Evolutionary conservation across 1,140 invertebrate species (phyloP).

Genomic region (Euborellia annulipes): DNA sequence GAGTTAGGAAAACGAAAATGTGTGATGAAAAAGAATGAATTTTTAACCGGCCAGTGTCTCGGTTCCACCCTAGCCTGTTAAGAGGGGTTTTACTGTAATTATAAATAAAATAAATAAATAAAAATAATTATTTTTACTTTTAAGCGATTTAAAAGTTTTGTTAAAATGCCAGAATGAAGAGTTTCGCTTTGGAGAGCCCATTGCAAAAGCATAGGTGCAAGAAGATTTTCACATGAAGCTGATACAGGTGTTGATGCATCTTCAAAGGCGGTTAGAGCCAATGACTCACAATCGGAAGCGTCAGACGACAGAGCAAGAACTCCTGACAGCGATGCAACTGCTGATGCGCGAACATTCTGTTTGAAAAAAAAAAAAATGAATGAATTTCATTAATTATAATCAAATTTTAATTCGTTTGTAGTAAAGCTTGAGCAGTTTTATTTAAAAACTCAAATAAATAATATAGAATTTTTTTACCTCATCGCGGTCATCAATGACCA

Average conservation of each 20-base stretch:
- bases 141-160: constrained; percentile 7
- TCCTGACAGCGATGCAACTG: background rate
- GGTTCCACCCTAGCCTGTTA: too few species aligned
- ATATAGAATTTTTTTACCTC: constrained; percentile 19
- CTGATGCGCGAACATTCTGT: background rate
- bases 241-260: constrained; percentile 35
- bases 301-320: background rate
- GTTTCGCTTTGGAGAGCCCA: constrained; percentile 42
- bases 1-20: too few species aligned
- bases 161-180: constrained; percentile 31
- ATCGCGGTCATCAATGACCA: constrained; percentile 53
- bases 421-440: too few species aligned
- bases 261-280: constrained; percentile 35
- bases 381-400: background rate
- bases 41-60: too few species aligned
- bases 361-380: constrained; percentile 8
- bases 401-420: constrained; percentile 3
- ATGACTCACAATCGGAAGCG: constrained; percentile 34
- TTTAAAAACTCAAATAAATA: background rate
- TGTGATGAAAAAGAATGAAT: too few species aligned
- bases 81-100: too few species aligned
- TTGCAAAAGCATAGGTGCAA: constrained; percentile 39
- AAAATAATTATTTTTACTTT: too few species aligned
- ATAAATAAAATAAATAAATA: too few species aligned
- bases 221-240: constrained; percentile 26